Evolutionary conservation across 2,888 invertebrate genomes (phyloP).

Genomic region (Stenodera caucasica): DNA sequence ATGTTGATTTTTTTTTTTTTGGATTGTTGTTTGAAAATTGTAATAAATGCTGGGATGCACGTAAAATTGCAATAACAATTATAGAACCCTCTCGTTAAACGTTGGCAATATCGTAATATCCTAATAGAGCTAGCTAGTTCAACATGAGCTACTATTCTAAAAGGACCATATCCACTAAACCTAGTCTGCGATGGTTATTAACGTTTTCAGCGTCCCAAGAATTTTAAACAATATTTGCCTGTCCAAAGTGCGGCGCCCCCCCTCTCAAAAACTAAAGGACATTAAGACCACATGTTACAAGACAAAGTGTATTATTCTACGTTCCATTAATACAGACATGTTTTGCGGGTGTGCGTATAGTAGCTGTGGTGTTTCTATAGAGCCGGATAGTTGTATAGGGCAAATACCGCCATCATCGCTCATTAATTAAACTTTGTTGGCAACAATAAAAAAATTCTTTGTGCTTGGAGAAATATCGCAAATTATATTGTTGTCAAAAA

Average conservation of each 20-base stretch:
- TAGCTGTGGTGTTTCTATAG: background rate
- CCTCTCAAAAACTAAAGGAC: conserved; percentile 37
- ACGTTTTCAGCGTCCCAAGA: conserved; percentile 8
- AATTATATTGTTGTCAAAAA: background rate
- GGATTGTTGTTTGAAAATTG: too few species aligned
- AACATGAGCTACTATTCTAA: too few species aligned
- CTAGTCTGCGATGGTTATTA: conserved; percentile 1
- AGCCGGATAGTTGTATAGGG: background rate
- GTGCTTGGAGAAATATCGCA: background rate
- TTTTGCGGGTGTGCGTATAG: conserved; percentile 22
- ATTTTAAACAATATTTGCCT: conserved; percentile 7
- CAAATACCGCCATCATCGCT: background rate
- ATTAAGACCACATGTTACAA: conserved; percentile 54
- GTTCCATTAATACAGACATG: conserved; percentile 45
- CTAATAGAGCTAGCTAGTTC: too few species aligned
- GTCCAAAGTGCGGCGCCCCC: background rate
- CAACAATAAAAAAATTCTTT: conserved; percentile 11
- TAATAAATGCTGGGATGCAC: too few species aligned
- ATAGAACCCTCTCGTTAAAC: too few species aligned
- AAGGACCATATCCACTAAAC: background rate
- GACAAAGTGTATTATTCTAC: conserved; percentile 51
- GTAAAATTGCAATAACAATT: too few species aligned
- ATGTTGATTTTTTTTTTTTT: too few species aligned
- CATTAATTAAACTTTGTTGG: conserved; percentile 22
- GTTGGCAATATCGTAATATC: too few species aligned